Evolutionary conservation across 2,888 invertebrate species (phyloP).

Genomic region (Balanococcus diminutus): DNA sequence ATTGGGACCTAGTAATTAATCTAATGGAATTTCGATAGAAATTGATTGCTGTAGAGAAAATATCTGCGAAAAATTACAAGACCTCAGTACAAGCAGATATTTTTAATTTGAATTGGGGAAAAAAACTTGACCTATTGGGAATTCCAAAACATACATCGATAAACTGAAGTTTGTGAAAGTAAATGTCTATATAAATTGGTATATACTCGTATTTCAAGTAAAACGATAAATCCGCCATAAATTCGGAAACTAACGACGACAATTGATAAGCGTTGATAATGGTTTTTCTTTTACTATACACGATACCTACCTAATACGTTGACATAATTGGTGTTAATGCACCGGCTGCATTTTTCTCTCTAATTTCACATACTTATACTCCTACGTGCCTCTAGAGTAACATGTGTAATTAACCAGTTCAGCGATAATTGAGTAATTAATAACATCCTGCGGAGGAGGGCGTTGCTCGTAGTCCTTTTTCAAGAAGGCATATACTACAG

Average conservation of each 20-base stretch:
- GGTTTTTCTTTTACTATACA: neutral
- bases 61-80: neutral
- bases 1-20: neutral
- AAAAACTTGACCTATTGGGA: neutral
- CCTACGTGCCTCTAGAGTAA: neutral
- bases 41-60: neutral
- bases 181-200: neutral
- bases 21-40: neutral
- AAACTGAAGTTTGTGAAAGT: neutral
- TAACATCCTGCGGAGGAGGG: neutral
- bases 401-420: slow-evolving; percentile 10
- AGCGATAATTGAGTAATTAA: slow-evolving; percentile 11
- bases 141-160: neutral
- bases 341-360: neutral
- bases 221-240: neutral
- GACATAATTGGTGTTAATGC: neutral
- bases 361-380: neutral
- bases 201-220: neutral
- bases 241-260: neutral
- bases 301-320: neutral
- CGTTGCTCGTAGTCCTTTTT: neutral
- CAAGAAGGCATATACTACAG: neutral
- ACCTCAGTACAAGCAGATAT: too few relatives aligned
- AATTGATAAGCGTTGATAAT: slow-evolving; percentile 21
- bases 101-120: neutral